Percentiles rank a stretch among this genome's conserved stretches.
phyloP scores from a whole-genome alignment of 2,888 invertebrate genomes.

The Chrysotoxum bicinctum region DNA sequence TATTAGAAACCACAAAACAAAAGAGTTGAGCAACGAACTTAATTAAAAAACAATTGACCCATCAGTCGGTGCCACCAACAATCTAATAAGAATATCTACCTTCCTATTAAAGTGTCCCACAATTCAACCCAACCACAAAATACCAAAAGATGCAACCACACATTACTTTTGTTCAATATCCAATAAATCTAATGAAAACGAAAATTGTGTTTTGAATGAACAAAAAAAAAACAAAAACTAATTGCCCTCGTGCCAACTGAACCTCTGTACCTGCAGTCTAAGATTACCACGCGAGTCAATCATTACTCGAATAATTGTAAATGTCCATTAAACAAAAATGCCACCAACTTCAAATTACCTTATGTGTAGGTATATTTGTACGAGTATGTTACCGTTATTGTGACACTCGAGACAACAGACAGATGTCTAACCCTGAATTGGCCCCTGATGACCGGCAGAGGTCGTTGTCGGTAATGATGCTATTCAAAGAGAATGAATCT shows the following conservation, averaged over 20 bases:
- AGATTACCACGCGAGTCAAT: not conserved
- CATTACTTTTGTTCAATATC: constrained; percentile 36
- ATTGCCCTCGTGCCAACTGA: constrained; percentile 52
- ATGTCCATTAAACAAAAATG: constrained; percentile 12
- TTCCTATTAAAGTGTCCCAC: constrained; percentile 4
- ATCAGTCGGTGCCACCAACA: not conserved
- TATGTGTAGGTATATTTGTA: too few relatives aligned
- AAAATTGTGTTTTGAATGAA: not conserved
- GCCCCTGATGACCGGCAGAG: constrained; percentile 21
- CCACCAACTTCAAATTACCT: not conserved
- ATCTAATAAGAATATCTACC: not conserved
- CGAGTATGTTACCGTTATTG: constrained; percentile 24
- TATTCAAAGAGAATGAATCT: constrained; percentile 6
- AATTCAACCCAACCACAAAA: not conserved
- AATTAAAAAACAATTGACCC: constrained; percentile 16
- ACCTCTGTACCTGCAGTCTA: not conserved
- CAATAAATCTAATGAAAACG: constrained; percentile 25
- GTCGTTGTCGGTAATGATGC: not conserved
- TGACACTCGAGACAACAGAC: constrained; percentile 5
- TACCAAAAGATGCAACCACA: constrained; percentile 14
- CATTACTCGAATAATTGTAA: constrained; percentile 26
- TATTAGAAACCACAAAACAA: not conserved
- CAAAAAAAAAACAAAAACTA: constrained; percentile 20
- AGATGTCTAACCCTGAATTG: constrained; percentile 38
- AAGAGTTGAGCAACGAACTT: constrained; percentile 27